A percentile compares a stretch with the other conserved stretches of the same genome.
These are phyloP conservation scores for Chascanopsetta lugubris DNA, from an alignment of 2,113 vertebrate genomes.

Conservation along the genomic window DNA sequence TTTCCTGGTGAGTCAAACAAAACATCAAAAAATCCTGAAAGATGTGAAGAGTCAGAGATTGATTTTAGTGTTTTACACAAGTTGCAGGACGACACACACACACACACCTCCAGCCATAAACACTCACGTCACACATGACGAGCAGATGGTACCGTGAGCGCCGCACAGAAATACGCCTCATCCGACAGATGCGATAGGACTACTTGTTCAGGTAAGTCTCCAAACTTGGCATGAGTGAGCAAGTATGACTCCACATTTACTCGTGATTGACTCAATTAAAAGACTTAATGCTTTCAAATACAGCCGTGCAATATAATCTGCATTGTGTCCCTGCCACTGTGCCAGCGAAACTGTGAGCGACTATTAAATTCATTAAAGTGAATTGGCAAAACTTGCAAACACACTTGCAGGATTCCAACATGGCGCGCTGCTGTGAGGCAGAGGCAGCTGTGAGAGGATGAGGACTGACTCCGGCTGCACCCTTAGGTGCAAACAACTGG, in stretches of 20 bases:
- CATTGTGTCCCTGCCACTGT: slow-evolving; percentile 39
- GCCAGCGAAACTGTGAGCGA: slow-evolving; percentile 28
- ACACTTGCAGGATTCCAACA: slow-evolving; percentile 27
- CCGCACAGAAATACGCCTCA: not conserved
- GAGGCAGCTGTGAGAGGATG: slow-evolving; percentile 15
- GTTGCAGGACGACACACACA: not conserved
- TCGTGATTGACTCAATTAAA: slow-evolving; percentile 51
- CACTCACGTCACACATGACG: not conserved
- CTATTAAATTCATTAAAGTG: slow-evolving; percentile 46
- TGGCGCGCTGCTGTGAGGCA: slow-evolving; percentile 21
- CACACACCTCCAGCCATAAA: not conserved
- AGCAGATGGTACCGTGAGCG: not conserved
- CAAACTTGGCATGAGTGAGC: slow-evolving; percentile 13
- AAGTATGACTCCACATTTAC: slow-evolving; percentile 17
- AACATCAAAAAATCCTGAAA: not conserved
- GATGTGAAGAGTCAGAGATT: not conserved
- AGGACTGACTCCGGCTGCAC: slow-evolving; percentile 42
- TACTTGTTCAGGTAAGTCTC: not conserved
- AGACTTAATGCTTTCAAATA: slow-evolving; percentile 37
- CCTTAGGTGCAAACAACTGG: slow-evolving; percentile 36
- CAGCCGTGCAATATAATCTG: slow-evolving; percentile 24
- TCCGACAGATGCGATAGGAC: not conserved
- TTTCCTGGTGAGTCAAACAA: not conserved
- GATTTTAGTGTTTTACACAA: not conserved
- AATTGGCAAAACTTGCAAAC: slow-evolving; percentile 37